phyloP scores from a whole-genome alignment of 2,113 vertebrate species.

The Piaya cayana region DNA sequence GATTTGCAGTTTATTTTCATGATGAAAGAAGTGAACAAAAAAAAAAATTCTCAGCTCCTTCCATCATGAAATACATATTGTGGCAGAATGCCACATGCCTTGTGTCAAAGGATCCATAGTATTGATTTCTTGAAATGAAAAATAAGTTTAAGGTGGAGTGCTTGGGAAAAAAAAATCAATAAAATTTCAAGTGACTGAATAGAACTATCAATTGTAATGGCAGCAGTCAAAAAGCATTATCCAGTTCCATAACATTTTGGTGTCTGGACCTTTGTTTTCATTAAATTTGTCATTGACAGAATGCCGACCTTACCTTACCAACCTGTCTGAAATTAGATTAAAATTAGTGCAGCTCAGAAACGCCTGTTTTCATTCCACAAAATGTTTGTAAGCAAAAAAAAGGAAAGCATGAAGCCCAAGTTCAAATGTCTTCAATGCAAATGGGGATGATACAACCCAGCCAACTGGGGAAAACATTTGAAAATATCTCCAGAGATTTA shows the following conservation, averaged over 20 bases:
- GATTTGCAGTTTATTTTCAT: neutral
- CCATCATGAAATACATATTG: constrained; percentile 21
- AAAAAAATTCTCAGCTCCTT: neutral
- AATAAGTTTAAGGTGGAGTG: constrained; percentile 67
- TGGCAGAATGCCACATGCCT: constrained; percentile 44
- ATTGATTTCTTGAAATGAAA: constrained; percentile 72
- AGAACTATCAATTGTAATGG: constrained; percentile 70
- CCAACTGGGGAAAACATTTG: neutral
- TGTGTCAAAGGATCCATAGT: constrained; percentile 64
- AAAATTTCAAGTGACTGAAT: constrained; percentile 70
- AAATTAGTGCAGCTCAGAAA: constrained; percentile 31
- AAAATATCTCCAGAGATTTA: neutral
- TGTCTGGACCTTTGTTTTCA: constrained; percentile 64
- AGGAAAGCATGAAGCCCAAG: neutral
- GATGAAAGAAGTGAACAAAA: neutral
- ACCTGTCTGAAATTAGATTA: constrained; percentile 40
- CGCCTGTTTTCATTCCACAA: neutral
- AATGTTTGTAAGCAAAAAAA: neutral
- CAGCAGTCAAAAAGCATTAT: constrained; percentile 63
- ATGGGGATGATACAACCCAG: neutral
- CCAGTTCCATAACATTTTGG: constrained; percentile 50
- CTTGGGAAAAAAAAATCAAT: constrained; percentile 58
- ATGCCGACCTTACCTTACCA: constrained; percentile 45
- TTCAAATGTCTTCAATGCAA: neutral
- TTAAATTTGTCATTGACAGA: constrained; percentile 59